phyloP scores from a whole-genome alignment of 2,113 vertebrate species.

The Isichthys henryi region DNA sequence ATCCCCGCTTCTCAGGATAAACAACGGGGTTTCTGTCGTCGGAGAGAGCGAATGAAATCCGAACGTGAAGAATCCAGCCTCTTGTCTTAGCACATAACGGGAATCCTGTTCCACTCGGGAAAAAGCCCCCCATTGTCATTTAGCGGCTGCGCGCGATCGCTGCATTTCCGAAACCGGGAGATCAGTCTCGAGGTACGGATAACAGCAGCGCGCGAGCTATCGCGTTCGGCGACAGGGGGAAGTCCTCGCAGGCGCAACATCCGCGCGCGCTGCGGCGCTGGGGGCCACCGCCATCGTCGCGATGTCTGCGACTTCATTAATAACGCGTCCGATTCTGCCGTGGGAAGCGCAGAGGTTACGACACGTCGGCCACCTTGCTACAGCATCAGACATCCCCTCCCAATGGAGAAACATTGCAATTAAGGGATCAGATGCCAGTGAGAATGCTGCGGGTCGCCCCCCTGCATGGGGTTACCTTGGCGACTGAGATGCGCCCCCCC shows the following conservation, averaged over 20 bases:
- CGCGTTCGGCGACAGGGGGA: neutral
- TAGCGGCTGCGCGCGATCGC: neutral
- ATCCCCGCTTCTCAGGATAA: conserved; percentile 19
- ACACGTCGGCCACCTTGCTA: neutral
- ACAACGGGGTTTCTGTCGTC: neutral
- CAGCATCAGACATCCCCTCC: neutral
- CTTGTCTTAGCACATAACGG: conserved; percentile 9
- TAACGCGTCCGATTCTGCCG: neutral
- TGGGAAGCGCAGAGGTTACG: neutral
- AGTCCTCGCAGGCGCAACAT: neutral
- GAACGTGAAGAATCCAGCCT: neutral
- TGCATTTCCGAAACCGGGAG: neutral
- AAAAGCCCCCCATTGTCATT: conserved; percentile 4
- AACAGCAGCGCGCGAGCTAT: neutral
- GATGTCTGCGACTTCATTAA: neutral
- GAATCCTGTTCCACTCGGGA: neutral
- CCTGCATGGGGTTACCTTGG: neutral
- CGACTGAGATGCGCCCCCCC: neutral
- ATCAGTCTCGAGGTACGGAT: neutral
- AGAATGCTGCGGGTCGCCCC: neutral
- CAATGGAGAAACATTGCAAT: neutral
- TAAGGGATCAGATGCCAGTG: neutral
- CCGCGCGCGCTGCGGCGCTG: neutral
- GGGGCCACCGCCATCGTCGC: neutral
- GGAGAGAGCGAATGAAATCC: neutral